Percentiles rank a stretch among this genome's conserved stretches.
phyloP scores from a whole-genome alignment of 2,888 invertebrate species.

The Himalopsyche tibetana region DNA sequence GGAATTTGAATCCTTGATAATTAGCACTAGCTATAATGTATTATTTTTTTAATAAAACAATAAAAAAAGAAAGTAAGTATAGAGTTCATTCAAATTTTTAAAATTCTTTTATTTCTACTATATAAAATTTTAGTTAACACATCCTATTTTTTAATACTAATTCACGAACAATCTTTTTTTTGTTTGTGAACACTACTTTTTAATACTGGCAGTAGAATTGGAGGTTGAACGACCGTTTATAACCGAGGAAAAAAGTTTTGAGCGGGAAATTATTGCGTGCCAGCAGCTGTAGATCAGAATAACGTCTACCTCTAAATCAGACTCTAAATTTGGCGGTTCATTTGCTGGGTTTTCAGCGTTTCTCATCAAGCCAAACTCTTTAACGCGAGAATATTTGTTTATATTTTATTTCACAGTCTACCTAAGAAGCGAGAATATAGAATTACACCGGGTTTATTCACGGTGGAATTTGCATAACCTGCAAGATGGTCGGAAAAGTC shows the following conservation, averaged over 20 bases:
- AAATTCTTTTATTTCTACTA: no score
- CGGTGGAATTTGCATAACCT: slow-evolving; percentile 24
- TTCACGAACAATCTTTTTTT: background rate
- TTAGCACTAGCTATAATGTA: no score
- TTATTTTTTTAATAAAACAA: no score
- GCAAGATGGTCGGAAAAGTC: slow-evolving; percentile 73
- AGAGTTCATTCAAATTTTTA: no score
- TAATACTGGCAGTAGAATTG: background rate
- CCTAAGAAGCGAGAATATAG: background rate
- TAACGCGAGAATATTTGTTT: background rate
- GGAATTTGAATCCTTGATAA: no score
- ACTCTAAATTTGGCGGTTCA: background rate
- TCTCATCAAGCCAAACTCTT: background rate
- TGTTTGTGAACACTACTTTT: background rate
- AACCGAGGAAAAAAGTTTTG: background rate
- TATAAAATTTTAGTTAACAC: no score
- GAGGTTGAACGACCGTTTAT: background rate
- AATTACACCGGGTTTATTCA: background rate
- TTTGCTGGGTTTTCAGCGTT: background rate
- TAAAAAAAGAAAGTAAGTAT: no score
- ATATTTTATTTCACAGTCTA: background rate
- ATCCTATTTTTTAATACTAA: no score
- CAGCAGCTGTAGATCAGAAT: background rate
- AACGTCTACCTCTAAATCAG: background rate
- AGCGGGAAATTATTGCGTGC: slow-evolving; percentile 46